These are phyloP conservation scores for Eupeodes latifasciatus DNA, from an alignment of 2,888 invertebrate genomes.

Conservation along the genomic window DNA sequence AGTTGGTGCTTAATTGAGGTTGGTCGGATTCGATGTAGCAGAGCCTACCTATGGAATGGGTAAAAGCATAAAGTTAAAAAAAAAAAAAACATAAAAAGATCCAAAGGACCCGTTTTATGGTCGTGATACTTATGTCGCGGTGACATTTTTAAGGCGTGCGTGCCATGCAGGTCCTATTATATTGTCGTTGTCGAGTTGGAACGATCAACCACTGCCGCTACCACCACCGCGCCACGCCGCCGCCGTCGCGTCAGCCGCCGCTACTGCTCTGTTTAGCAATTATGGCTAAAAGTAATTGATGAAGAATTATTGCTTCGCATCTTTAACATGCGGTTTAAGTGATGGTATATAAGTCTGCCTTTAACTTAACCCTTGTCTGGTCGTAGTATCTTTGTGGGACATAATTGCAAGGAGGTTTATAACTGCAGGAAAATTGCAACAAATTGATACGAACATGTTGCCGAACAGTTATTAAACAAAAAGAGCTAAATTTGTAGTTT, in stretches of 20 bases:
- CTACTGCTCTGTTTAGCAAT: constrained; percentile 58
- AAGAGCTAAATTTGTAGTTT: constrained; percentile 1
- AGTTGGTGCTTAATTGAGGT: constrained; percentile 75
- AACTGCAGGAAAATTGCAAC: constrained; percentile 21
- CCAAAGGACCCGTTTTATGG: constrained; percentile 37
- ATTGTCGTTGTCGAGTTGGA: constrained; percentile 21
- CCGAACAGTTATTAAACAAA: constrained; percentile 12
- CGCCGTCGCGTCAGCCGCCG: no score
- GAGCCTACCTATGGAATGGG: background rate
- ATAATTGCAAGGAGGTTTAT: constrained; percentile 57
- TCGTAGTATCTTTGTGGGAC: constrained; percentile 2
- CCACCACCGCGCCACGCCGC: background rate
- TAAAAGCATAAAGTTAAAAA: no score
- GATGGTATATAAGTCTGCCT: background rate
- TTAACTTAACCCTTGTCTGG: constrained; percentile 3
- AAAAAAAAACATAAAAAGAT: background rate
- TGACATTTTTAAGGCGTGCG: constrained; percentile 73
- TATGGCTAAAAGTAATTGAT: constrained; percentile 71
- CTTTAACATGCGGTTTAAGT: constrained; percentile 28
- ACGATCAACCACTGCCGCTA: background rate
- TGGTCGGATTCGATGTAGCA: constrained; percentile 30
- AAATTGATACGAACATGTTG: constrained; percentile 21
- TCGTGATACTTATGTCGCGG: constrained; percentile 70
- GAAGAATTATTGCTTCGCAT: constrained; percentile 65
- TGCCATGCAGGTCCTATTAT: constrained; percentile 61